Base-by-base conservation (phyloP, 2,797 vertebrate genomes). In the Bryconaethiops microstoma region DNA sequence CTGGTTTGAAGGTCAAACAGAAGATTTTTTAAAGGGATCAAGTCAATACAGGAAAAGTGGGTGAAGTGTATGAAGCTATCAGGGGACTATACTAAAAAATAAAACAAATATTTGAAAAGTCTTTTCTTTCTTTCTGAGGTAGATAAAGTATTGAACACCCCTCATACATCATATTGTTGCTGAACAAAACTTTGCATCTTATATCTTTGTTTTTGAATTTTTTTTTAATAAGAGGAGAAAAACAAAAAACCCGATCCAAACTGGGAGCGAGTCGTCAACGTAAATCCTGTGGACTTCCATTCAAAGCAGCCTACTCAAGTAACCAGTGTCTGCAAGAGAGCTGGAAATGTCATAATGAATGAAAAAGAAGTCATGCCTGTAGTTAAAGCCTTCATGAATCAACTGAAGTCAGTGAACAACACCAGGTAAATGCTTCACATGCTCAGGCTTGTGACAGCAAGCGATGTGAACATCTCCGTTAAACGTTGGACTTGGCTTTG, bases 201-300 rank as follows among this genome's bases (percentile, higher is more conserved):
- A n/a, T n/a, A n/a, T n/a, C n/a, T n/a, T n/a, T n/a, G n/a, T n/a
- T n/a, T n/a, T n/a, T n/a, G n/a, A n/a, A n/a, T n/a, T n/a, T n/a
- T n/a, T n/a, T n/a, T n/a, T n/a, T n/a, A n/a, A n/a, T n/a, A 40
- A 0, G 19, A 64, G 62, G 5, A 1, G 62, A 64, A 21, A 67
- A 45, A 17, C 39, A n/a, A n/a, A n/a, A n/a, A n/a, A n/a, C n/a
- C 64, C 21, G 39, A 70, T 52, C 57, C 57, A 70, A 71, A 71
- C 48, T 96, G 95, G 95, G 90, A 91, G 25, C 93, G 93, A 81
- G 94, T 94, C 17, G 95, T 96, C 88, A 92, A 91, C 0, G 86
- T 81, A 2, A 90, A 1, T 62, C 92, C 91, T 62, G 78, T 95
- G 4, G 93, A 95, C 83, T 94, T 95, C 83, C 93, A 95, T 6